A percentile compares a stretch with the other conserved stretches of the same genome.
Conservation (phyloP, 2,797 vertebrate genomes). For the Poecilia picta region DNA sequence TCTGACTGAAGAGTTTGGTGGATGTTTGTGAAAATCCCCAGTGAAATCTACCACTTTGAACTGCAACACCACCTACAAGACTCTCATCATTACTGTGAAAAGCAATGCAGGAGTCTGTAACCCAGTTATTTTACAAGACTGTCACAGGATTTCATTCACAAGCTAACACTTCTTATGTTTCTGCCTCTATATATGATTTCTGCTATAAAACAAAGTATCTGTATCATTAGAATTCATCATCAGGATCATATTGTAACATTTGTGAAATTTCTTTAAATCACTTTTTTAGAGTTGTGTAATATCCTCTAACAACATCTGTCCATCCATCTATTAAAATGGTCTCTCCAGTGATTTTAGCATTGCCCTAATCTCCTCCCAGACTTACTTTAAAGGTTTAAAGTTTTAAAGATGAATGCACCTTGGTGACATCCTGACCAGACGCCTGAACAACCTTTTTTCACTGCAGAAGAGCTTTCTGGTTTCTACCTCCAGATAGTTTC, state of each 20-base stretch:
- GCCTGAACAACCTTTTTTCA: neutral
- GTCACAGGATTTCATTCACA: neutral
- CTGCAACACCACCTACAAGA: neutral
- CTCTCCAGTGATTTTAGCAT: neutral
- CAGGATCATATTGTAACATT: neutral
- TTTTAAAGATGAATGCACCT: neutral
- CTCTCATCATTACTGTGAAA: neutral
- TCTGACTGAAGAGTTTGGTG: slow-evolving; percentile 24
- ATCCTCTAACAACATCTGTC: neutral
- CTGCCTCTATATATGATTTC: neutral
- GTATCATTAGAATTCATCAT: neutral
- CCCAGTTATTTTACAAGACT: neutral
- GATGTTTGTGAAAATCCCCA: slow-evolving; percentile 32
- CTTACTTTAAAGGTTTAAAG: neutral
- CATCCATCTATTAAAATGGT: neutral
- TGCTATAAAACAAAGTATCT: neutral
- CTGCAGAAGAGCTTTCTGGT: neutral
- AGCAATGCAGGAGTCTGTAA: neutral
- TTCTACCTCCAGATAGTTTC: neutral
- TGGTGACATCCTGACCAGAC: neutral
- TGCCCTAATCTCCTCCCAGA: neutral
- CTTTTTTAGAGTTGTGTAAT: neutral
- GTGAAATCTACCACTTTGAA: slow-evolving; percentile 6
- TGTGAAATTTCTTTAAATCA: neutral
- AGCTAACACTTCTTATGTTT: neutral